These are phyloP conservation scores for Argopecten irradians DNA, from an alignment of 1,140 invertebrate genomes.

Conservation along the genomic window DNA sequence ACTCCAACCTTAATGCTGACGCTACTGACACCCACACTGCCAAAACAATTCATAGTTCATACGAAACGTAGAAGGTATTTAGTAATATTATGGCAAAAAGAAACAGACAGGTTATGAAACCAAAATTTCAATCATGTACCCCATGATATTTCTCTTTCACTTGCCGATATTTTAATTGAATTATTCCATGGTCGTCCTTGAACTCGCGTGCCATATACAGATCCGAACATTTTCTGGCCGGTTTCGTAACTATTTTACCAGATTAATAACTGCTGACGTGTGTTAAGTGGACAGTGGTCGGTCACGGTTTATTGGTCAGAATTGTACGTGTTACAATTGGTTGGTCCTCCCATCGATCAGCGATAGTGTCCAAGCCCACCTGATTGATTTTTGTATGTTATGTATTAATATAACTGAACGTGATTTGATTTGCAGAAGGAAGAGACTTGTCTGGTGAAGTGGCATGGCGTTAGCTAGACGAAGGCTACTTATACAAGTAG, in stretches of 20 bases:
- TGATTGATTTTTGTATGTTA: neutral
- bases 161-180: too few species aligned
- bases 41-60: too few species aligned
- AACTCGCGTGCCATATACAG: too few species aligned
- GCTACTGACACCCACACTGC: too few species aligned
- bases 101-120: too few species aligned
- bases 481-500: neutral
- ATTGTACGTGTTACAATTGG: neutral
- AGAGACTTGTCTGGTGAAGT: neutral
- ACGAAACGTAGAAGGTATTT: too few species aligned
- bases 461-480: neutral
- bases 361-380: neutral
- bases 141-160: too few species aligned
- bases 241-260: neutral
- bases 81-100: too few species aligned
- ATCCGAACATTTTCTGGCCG: too few species aligned
- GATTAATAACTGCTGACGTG: neutral
- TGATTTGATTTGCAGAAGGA: neutral
- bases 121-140: too few species aligned
- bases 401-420: neutral
- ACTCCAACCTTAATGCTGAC: too few species aligned
- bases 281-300: neutral
- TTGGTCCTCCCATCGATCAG: neutral
- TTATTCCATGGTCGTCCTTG: too few species aligned
- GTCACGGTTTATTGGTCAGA: neutral